Conservation (phyloP, 2,113 vertebrate species). For the Loxodonta africana region DNA sequence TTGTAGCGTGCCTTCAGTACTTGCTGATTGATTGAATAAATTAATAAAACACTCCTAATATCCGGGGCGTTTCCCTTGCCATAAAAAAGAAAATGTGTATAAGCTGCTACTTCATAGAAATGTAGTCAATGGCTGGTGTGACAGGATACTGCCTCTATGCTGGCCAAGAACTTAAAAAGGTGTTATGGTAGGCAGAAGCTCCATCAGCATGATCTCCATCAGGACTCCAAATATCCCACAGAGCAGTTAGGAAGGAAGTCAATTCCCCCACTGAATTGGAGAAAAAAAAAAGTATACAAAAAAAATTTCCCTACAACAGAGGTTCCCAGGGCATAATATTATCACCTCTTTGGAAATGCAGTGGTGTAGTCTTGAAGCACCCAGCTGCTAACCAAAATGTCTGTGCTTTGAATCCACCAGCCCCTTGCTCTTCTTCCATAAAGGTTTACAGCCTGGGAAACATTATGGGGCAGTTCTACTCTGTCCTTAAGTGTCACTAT, state of each 20-base stretch:
- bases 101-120: conserved; percentile 40
- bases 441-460: too few species aligned
- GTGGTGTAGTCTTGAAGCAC: too few species aligned
- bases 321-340: not conserved
- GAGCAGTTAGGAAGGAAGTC: conserved; percentile 22
- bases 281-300: not conserved
- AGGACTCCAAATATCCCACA: not conserved
- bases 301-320: not conserved
- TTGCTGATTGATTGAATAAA: not conserved
- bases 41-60: not conserved
- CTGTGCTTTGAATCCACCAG: too few species aligned
- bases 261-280: not conserved
- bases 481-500: too few species aligned
- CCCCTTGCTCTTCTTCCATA: too few species aligned
- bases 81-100: not conserved
- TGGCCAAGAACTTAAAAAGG: not conserved
- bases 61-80: not conserved
- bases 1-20: not conserved
- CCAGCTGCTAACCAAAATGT: too few species aligned
- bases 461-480: too few species aligned
- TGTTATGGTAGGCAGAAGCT: not conserved
- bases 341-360: conserved; percentile 21
- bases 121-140: not conserved
- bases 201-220: conserved; percentile 13
- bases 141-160: not conserved